Percentiles rank a stretch among this genome's conserved stretches.
Evolutionary conservation across 2,797 vertebrate genomes (phyloP).

Genomic region (Netta rufina): DNA sequence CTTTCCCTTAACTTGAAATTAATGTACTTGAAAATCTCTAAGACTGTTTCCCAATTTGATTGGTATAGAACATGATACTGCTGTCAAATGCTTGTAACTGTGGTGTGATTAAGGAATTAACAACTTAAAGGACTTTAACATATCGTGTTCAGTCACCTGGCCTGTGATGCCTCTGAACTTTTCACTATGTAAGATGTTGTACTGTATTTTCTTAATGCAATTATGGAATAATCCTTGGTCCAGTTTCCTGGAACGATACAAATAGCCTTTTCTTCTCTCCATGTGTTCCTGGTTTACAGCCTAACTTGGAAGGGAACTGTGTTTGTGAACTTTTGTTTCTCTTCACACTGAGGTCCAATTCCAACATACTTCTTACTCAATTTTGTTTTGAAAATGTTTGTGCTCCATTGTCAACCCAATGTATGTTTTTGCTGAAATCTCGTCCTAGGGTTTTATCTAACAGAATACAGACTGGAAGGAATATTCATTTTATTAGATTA

Average conservation of each 20-base stretch:
- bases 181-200: background rate
- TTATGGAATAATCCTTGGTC: constrained; percentile 57
- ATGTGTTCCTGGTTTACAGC: constrained; percentile 58
- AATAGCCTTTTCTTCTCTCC: constrained; percentile 45
- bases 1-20: background rate
- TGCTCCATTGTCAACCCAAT: background rate
- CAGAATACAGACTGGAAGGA: background rate
- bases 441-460: background rate
- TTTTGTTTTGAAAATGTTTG: constrained; percentile 25
- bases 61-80: background rate
- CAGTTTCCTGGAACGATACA: constrained; percentile 44
- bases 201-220: constrained; percentile 31
- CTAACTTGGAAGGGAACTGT: constrained; percentile 17
- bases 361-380: constrained; percentile 10
- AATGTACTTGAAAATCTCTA: background rate
- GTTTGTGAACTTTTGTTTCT: constrained; percentile 34
- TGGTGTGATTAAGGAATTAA: constrained; percentile 1
- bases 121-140: background rate
- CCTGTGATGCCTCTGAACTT: background rate
- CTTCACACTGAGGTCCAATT: background rate
- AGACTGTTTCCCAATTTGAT: background rate
- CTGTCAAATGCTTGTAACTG: background rate
- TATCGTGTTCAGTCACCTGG: background rate
- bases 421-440: background rate
- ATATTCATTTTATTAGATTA: background rate